phyloP scores from a whole-genome alignment of 2,888 invertebrate species.

The Campoplex nolae region DNA sequence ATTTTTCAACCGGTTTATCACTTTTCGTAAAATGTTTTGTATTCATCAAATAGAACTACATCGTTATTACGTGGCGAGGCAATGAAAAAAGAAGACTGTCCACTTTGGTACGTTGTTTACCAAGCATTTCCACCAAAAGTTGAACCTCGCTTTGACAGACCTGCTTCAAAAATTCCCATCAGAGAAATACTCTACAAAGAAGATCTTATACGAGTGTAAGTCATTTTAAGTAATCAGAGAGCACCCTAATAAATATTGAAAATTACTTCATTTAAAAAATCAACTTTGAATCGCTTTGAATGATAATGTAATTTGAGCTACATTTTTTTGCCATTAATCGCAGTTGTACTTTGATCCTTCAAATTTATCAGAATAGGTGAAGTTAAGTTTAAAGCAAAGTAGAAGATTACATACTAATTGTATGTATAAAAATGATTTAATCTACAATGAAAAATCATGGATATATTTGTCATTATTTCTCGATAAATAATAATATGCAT shows the following conservation, averaged over 20 bases:
- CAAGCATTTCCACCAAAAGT: slow-evolving; percentile 94
- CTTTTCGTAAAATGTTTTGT: slow-evolving; percentile 25
- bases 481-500: no score
- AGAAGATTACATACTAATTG: no score
- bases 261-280: no score
- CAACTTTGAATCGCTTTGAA: no score
- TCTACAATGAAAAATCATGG: no score
- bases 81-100: slow-evolving; percentile 92
- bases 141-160: slow-evolving; percentile 92
- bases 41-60: slow-evolving; percentile 86
- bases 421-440: no score
- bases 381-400: no score
- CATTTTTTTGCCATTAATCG: not conserved
- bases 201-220: slow-evolving; percentile 94
- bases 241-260: not conserved
- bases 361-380: no score
- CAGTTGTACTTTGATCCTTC: no score
- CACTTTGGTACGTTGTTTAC: slow-evolving; percentile 97
- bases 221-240: not conserved
- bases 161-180: slow-evolving; percentile 87
- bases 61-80: slow-evolving; percentile 93
- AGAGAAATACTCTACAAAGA: slow-evolving; percentile 93
- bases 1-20: not conserved
- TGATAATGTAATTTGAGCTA: no score
- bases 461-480: no score